Percentiles rank a stretch among this genome's conserved stretches.
These are phyloP conservation scores for Gobionotothen gibberifrons DNA, from an alignment of 2,797 vertebrate species.

Conservation along the genomic window DNA sequence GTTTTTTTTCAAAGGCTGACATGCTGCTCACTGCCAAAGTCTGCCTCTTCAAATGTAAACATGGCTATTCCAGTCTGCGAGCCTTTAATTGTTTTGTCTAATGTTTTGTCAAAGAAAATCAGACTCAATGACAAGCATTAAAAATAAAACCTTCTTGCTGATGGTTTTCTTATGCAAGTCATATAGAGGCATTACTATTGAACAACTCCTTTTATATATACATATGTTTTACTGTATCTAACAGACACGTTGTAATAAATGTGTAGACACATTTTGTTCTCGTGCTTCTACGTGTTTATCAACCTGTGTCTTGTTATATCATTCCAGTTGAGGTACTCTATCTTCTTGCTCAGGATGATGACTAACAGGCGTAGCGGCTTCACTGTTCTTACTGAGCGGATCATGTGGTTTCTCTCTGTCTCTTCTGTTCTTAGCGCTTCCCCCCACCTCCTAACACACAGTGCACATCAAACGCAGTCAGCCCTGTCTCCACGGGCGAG, in stretches of 20 bases:
- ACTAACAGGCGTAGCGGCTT: slow-evolving; percentile 43
- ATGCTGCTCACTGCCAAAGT: no score
- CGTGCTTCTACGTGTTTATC: slow-evolving; percentile 11
- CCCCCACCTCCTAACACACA: slow-evolving; percentile 82
- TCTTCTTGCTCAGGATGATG: slow-evolving; percentile 34
- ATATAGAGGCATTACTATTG: no score
- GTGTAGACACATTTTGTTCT: background rate
- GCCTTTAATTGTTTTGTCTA: no score
- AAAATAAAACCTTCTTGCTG: no score
- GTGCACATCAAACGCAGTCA: slow-evolving; percentile 85
- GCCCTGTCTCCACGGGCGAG: slow-evolving; percentile 78
- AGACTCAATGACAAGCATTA: no score
- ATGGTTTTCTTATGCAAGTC: no score
- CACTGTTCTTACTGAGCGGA: slow-evolving; percentile 41
- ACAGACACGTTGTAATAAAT: background rate
- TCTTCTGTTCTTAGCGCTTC: slow-evolving; percentile 80
- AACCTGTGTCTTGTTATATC: slow-evolving; percentile 38
- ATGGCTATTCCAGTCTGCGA: no score
- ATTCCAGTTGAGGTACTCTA: slow-evolving; percentile 21
- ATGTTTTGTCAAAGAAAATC: no score
- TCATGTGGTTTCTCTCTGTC: slow-evolving; percentile 55
- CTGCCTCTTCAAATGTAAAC: no score
- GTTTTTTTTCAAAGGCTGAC: no score
- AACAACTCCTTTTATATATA: no score
- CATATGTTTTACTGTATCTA: background rate